Conservation (phyloP, 2,797 vertebrate genomes). For the Borostomias antarcticus region DNA sequence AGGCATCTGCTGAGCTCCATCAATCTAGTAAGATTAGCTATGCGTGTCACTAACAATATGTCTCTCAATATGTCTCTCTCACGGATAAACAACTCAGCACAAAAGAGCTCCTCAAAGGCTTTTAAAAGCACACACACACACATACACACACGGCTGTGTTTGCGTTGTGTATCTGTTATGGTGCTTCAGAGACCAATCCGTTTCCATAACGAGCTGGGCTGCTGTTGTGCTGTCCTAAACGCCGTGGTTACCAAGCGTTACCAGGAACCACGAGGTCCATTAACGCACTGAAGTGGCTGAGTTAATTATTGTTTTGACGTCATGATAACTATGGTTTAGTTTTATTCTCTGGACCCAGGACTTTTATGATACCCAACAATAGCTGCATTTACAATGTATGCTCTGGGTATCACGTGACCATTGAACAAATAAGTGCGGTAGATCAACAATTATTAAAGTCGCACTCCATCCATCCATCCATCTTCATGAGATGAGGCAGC, state of each 20-base stretch:
- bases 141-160: too few species aligned
- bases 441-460: too few species aligned
- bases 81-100: too few species aligned
- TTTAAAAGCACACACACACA: too few species aligned
- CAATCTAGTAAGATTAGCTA: neutral
- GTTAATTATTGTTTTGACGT: neutral
- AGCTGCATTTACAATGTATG: too few species aligned
- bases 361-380: too few species aligned
- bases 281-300: neutral
- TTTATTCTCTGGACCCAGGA: neutral
- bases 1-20: neutral
- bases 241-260: conserved; percentile 9
- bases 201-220: conserved; percentile 11
- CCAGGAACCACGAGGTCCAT: conserved; percentile 1
- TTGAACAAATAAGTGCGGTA: neutral
- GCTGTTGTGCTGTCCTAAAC: neutral
- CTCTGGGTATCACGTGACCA: neutral
- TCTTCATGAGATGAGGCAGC: neutral
- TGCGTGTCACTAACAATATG: neutral
- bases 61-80: neutral
- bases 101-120: too few species aligned
- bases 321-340: too few species aligned
- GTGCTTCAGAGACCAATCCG: neutral
- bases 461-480: too few species aligned
- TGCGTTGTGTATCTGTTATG: neutral